Percentiles rank a stretch among this genome's conserved stretches.
phyloP scores from a whole-genome alignment of 2,113 vertebrate genomes.

The Nibea albiflora region DNA sequence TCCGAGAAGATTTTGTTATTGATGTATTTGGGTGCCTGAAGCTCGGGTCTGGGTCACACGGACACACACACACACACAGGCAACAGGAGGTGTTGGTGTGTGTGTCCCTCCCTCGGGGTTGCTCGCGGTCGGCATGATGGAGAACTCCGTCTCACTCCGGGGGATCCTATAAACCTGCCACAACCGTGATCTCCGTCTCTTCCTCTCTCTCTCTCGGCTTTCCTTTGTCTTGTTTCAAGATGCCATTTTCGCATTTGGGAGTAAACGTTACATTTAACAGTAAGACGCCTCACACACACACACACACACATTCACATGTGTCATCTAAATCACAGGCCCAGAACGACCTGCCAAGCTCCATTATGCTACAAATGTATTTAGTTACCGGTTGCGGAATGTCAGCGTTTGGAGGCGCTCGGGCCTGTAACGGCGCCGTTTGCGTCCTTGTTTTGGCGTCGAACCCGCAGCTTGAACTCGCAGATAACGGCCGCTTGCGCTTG shows the following conservation, averaged over 20 bases:
- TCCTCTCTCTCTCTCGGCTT: conserved; percentile 24
- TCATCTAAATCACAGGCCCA: conserved; percentile 68
- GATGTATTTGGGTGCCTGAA: conserved; percentile 65
- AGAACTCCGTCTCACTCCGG: conserved; percentile 73
- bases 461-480: conserved; percentile 27
- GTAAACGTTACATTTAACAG: conserved; percentile 20
- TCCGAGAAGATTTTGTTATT: conserved; percentile 76
- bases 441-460: conserved; percentile 46
- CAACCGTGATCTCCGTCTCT: conserved; percentile 52
- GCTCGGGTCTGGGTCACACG: conserved; percentile 60
- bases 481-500: conserved; percentile 49
- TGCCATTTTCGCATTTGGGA: conserved; percentile 2
- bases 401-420: conserved; percentile 28
- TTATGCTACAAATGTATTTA: conserved; percentile 78
- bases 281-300: conserved; percentile 6
- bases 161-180: conserved; percentile 82
- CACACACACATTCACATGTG: not conserved
- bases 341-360: conserved; percentile 62
- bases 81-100: conserved; percentile 71
- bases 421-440: conserved; percentile 24
- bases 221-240: conserved; percentile 24
- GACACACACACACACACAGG: conserved; percentile 9
- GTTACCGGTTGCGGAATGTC: conserved; percentile 64
- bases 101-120: conserved; percentile 68
- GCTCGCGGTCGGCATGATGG: conserved; percentile 50